phyloP scores from a whole-genome alignment of 2,888 invertebrate genomes.

The Ferdinandea cuprea region DNA sequence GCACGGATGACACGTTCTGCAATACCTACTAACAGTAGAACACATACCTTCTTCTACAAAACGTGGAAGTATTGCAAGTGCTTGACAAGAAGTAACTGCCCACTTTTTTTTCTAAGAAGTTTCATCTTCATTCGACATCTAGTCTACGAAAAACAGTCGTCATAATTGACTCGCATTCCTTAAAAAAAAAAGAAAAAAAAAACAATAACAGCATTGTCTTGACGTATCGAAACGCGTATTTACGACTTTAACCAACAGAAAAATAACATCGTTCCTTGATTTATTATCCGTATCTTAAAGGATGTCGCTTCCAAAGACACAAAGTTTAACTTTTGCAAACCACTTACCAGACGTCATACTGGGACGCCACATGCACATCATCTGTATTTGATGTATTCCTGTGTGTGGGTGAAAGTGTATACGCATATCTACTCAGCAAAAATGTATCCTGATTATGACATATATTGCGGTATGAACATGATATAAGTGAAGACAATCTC shows the following conservation, averaged over 20 bases:
- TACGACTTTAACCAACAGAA: not conserved
- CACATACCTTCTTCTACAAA: too few relatives aligned
- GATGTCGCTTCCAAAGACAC: constrained; percentile 3
- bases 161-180: not conserved
- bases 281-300: constrained; percentile 20
- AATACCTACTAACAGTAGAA: too few relatives aligned
- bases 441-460: constrained; percentile 9
- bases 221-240: constrained; percentile 9
- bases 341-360: constrained; percentile 49
- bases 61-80: too few relatives aligned
- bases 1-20: constrained; percentile 2
- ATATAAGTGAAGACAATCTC: constrained; percentile 16
- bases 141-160: not conserved
- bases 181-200: too few relatives aligned
- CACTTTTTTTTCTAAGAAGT: not conserved
- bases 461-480: constrained; percentile 16
- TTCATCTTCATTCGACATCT: not conserved
- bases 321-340: constrained; percentile 34
- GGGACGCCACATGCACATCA: constrained; percentile 52
- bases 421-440: not conserved
- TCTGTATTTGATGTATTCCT: constrained; percentile 51
- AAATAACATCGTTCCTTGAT: not conserved
- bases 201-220: not conserved
- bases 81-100: too few relatives aligned
- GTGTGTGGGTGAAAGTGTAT: not conserved